These are phyloP conservation scores for Monochamus saltuarius DNA, from an alignment of 1,140 invertebrate species.

Conservation along the genomic window DNA sequence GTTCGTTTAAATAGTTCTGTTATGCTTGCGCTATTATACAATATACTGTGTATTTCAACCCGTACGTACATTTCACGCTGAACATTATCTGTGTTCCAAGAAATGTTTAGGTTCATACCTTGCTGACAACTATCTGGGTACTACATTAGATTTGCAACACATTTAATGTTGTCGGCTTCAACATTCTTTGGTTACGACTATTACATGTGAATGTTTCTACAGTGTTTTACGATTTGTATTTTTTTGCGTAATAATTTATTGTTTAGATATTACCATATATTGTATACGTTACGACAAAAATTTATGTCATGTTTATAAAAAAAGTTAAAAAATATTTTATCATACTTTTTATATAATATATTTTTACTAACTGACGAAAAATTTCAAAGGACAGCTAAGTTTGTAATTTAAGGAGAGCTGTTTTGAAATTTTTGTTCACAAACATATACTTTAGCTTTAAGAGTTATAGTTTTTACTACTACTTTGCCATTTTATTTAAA, in stretches of 20 bases:
- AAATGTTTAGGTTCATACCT: no score
- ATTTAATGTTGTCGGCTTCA: no score
- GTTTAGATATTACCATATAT: slow-evolving; percentile 22
- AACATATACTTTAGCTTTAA: slow-evolving; percentile 17
- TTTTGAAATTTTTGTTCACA: slow-evolving; percentile 20
- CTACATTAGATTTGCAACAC: no score
- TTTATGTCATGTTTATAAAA: slow-evolving; percentile 34
- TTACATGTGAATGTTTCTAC: slow-evolving; percentile 21
- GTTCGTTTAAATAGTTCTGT: slow-evolving; percentile 19
- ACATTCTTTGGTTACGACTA: no score
- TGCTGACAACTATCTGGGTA: no score
- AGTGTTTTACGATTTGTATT: slow-evolving; percentile 15
- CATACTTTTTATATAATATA: slow-evolving; percentile 34
- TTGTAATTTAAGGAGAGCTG: slow-evolving; percentile 12
- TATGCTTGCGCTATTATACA: slow-evolving; percentile 19
- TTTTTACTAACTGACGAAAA: slow-evolving; percentile 34
- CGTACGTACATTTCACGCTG: no score
- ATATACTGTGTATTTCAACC: no score
- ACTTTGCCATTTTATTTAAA: slow-evolving; percentile 46
- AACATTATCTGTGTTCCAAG: no score
- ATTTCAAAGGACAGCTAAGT: slow-evolving; percentile 25
- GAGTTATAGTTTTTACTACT: slow-evolving; percentile 29
- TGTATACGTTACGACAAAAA: slow-evolving; percentile 33
- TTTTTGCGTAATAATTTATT: slow-evolving; percentile 27
- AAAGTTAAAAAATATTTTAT: slow-evolving; percentile 34